Evolutionary conservation across 2,113 vertebrate genomes (phyloP), one percentile per base, ranked within the genome.

Genomic region (Colius striatus): DNA sequence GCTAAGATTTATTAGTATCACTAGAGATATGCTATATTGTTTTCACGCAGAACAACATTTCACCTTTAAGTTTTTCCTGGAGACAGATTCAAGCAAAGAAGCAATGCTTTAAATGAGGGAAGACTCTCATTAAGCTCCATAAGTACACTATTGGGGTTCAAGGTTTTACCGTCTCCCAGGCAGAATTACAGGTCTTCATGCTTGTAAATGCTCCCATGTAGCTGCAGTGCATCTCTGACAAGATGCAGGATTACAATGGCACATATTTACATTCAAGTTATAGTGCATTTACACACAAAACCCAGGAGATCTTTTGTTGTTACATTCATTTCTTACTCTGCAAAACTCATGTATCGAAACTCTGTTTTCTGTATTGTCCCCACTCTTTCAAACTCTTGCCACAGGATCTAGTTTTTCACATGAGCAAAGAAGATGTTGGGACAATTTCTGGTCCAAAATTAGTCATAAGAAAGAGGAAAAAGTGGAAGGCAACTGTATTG

Each of bases 261-360:
- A 92, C 6, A 4, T 51, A 63, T 13, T 85, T 85, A 94, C 79
- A 89, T 90, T 92, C 4, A 10, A 19, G 19, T 62, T n/a, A 34
- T 1, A 85, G 32, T 51, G 75, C 53, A n/a, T 55, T 89, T 78
- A 51, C 6, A 78, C 9, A 66, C 5, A 57, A 65, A 92, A 13
- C 1, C 0, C 4, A 4, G 14, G 13, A 7, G 1, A 25, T 26
- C 27, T 63, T 36, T 19, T 0, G 7, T 62, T 38, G 6, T 60
- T 81, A 90, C 88, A 92, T 74, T 95, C 16, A 60, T 62, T 7
- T 48, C 38, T 51, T 86, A 25, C 47, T 34, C 29, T 30, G 22
- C 29, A 83, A 62, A 77, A 67, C 15, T 43, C 9, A 47, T 0
- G 1, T 16, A 38, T 41, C 43, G 45, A n/a, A 80, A 55, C 6